phyloP scores from a whole-genome alignment of 2,888 invertebrate genomes.

The Hypena proboscidalis region DNA sequence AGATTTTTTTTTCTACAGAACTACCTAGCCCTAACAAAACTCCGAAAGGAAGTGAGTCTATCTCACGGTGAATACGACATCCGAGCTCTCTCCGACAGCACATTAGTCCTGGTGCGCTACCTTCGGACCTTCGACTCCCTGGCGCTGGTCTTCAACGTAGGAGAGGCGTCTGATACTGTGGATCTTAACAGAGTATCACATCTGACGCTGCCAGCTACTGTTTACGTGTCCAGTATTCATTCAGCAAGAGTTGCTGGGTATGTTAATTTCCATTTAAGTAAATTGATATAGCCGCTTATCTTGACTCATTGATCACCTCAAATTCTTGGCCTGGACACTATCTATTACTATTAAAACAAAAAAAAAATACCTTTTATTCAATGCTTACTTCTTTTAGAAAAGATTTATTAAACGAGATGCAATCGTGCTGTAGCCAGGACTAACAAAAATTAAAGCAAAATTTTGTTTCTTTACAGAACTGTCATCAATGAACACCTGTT shows the following conservation, averaged over 20 bases:
- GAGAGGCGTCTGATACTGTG: slow-evolving; percentile 60
- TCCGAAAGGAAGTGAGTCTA: slow-evolving; percentile 76
- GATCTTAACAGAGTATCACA: slow-evolving; percentile 61
- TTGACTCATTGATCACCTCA: too few species aligned
- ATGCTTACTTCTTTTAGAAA: too few species aligned
- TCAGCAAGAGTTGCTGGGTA: slow-evolving; percentile 60
- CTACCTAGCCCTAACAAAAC: slow-evolving; percentile 80
- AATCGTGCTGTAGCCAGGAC: background rate
- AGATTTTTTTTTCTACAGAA: slow-evolving; percentile 72
- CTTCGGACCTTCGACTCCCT: slow-evolving; percentile 56
- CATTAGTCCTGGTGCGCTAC: slow-evolving; percentile 62
- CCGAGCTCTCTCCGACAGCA: slow-evolving; percentile 64
- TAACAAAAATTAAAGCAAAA: background rate
- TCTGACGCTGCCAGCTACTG: slow-evolving; percentile 51
- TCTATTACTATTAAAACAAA: too few species aligned
- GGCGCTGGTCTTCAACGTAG: slow-evolving; percentile 84
- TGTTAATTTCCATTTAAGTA: too few species aligned
- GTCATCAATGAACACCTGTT: slow-evolving; percentile 36
- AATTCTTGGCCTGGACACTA: too few species aligned
- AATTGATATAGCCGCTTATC: too few species aligned
- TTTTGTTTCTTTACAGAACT: slow-evolving; percentile 42
- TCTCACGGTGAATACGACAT: slow-evolving; percentile 73
- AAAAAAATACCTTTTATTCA: too few species aligned
- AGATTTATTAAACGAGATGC: background rate
- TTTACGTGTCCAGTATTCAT: slow-evolving; percentile 63